A percentile compares a stretch with the other conserved stretches of the same genome.
These are phyloP conservation scores for Cottus gobio DNA, from an alignment of 2,113 vertebrate species.

Conservation along the genomic window DNA sequence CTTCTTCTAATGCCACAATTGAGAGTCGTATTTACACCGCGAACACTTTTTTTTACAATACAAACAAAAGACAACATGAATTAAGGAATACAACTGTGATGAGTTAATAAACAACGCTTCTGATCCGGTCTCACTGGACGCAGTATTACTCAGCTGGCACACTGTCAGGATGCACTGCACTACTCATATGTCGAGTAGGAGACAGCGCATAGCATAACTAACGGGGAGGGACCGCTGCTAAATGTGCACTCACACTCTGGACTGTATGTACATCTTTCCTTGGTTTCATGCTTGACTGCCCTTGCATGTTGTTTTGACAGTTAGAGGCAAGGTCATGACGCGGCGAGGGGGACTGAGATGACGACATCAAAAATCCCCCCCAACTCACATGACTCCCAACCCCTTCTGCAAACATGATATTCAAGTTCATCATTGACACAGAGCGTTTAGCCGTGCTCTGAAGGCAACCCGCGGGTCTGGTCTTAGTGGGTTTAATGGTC, in stretches of 20 bases:
- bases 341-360: slow-evolving; percentile 24
- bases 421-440: not conserved
- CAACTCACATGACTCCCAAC: slow-evolving; percentile 17
- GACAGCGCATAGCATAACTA: slow-evolving; percentile 61
- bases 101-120: not conserved
- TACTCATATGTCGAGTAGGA: slow-evolving; percentile 51
- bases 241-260: slow-evolving; percentile 18
- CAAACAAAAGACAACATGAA: not conserved
- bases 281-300: slow-evolving; percentile 64
- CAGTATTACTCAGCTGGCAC: not conserved
- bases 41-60: not conserved
- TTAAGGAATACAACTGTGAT: not conserved
- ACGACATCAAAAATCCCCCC: slow-evolving; percentile 47
- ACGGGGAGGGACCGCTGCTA: not conserved
- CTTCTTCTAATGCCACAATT: not conserved
- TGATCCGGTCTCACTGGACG: slow-evolving; percentile 10
- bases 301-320: slow-evolving; percentile 78
- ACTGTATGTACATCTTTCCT: slow-evolving; percentile 49
- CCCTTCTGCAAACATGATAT: slow-evolving; percentile 2
- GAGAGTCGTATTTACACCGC: not conserved
- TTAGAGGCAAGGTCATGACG: slow-evolving; percentile 53
- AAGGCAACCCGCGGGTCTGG: not conserved
- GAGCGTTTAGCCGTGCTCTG: not conserved
- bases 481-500: not conserved
- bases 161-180: slow-evolving; percentile 9